Evolutionary conservation across 2,888 invertebrate species (phyloP), one percentile per base, ranked within the genome.

Genomic region (Tethea ocularis): DNA sequence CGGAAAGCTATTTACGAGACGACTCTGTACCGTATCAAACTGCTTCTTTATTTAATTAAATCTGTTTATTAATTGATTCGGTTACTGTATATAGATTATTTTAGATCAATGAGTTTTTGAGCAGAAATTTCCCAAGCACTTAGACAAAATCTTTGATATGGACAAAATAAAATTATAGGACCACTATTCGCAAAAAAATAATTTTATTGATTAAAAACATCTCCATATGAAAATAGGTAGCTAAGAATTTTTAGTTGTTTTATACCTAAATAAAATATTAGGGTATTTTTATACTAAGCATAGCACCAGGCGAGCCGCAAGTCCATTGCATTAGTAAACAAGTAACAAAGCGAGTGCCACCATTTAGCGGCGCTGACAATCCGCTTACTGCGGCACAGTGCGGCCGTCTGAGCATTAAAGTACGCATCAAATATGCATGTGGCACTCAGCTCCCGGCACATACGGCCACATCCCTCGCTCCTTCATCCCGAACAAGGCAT

Each of bases 381-480:
- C 88, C 82, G 84, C 88, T 87, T 88, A 87, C 71, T 63, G 75
- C 74, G 73, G 66, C 57, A 62, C 59, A 59, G 26, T 13, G 61
- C 59, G 57, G 56, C 36, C 58, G 61, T 51, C 66, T 60, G 72
- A 68, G 77, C 78, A 86, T 84, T 88, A 88, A 81, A 78, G 77
- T 71, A 68, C 61, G 54, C 75, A 88, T 89, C 74, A 89, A 89
- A 89, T 89, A 89, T 89, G 84, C 82, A 89, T 82, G 81, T 71
- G 60, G 70, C 83, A 84, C 83, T 83, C 82, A 75, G 78, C 66
- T 67, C 57, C 57, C 60, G 61, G 74, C 74, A 79, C 74, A 78
- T 72, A 78, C 75, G 69, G 62, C 65, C 62, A 59, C 58, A 59
- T 52, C 56, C 58, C 62, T 53, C 53, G 29, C 11, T 33, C 57